Conservation (phyloP, 2,797 vertebrate species). For the Antrozous pallidus region DNA sequence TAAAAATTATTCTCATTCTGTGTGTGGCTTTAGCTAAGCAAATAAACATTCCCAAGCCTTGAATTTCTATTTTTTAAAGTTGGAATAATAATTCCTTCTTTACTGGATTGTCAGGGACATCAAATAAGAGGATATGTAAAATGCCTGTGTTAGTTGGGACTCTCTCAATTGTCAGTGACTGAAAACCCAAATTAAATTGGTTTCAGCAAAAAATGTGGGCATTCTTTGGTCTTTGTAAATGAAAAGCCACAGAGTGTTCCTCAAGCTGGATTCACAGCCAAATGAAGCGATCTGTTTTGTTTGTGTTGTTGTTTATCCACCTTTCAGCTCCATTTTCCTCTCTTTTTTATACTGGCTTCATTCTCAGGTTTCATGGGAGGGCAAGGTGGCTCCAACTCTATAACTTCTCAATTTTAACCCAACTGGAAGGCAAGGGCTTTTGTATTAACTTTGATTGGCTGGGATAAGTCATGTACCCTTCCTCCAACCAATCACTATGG, state of each 20-base stretch:
- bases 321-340: neutral
- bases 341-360: neutral
- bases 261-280: neutral
- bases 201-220: neutral
- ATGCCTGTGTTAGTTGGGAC: neutral
- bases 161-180: neutral
- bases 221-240: neutral
- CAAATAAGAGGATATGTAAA: neutral
- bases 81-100: neutral
- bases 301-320: neutral
- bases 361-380: neutral
- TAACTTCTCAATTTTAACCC: neutral
- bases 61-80: neutral
- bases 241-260: neutral
- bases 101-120: neutral
- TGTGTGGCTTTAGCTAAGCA: neutral
- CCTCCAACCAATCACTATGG: neutral
- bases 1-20: constrained; percentile 3
- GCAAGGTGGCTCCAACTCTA: neutral
- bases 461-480: neutral
- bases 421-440: neutral
- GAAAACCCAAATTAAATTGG: neutral
- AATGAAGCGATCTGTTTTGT: neutral
- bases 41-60: neutral
- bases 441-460: neutral